phyloP scores from a whole-genome alignment of 2,113 vertebrate species.

The Tursiops truncatus region DNA sequence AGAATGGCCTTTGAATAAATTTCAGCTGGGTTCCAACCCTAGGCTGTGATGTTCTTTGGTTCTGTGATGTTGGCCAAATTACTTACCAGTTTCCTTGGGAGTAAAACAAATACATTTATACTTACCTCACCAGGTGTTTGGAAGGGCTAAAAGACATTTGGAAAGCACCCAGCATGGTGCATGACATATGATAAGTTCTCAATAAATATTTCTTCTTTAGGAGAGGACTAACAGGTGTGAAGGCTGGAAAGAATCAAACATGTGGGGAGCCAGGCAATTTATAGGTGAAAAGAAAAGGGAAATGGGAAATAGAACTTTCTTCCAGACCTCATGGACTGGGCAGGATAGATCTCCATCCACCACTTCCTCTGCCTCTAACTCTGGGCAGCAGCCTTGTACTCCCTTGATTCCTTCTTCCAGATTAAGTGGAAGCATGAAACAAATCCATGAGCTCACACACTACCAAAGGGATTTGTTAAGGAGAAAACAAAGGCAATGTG shows the following conservation, averaged over 20 bases:
- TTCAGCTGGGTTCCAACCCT: background rate
- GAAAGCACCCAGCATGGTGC: background rate
- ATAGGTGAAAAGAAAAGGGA: background rate
- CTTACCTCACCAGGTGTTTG: background rate
- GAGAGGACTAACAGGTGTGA: background rate
- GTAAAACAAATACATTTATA: background rate
- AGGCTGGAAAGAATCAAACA: background rate
- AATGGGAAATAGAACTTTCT: background rate
- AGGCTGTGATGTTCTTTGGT: background rate
- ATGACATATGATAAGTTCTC: background rate
- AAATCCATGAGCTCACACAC: background rate
- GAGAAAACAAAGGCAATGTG: background rate
- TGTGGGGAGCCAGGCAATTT: background rate
- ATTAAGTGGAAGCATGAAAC: background rate
- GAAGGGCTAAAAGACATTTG: background rate
- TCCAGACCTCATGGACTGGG: background rate
- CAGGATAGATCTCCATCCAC: background rate
- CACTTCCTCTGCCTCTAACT: background rate
- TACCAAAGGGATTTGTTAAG: background rate
- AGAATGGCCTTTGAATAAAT: background rate
- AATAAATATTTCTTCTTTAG: conserved; percentile 8
- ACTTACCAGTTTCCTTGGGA: background rate
- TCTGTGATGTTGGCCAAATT: background rate
- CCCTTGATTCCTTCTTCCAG: background rate
- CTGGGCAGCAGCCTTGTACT: background rate